These are phyloP conservation scores for Ectobius pallidus DNA, from an alignment of 2,888 invertebrate genomes.

Conservation along the genomic window DNA sequence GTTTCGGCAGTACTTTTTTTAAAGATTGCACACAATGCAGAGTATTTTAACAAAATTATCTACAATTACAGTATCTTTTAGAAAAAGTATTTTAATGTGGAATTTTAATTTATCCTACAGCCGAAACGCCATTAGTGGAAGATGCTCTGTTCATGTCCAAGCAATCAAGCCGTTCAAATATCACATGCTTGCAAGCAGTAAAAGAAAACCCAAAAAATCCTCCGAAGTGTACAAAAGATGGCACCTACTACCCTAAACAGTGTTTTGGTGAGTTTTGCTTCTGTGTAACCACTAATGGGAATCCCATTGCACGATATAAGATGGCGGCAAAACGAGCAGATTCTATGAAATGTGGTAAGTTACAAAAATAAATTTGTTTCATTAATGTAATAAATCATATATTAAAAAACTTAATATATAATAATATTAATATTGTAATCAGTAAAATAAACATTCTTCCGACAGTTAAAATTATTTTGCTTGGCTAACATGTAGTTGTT, in stretches of 20 bases:
- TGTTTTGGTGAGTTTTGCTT: not conserved
- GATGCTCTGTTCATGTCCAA: not conserved
- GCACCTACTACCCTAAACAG: not conserved
- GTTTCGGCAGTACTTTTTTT: slow-evolving; percentile 41
- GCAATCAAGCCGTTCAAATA: not conserved
- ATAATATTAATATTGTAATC: no score
- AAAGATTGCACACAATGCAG: slow-evolving; percentile 39
- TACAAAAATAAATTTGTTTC: no score
- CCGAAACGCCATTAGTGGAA: not conserved
- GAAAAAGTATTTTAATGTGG: not conserved
- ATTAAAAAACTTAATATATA: no score
- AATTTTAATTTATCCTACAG: not conserved
- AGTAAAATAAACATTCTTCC: no score
- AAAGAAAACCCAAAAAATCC: not conserved
- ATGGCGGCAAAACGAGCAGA: no score
- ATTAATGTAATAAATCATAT: no score
- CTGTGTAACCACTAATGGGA: not conserved
- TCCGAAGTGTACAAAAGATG: not conserved
- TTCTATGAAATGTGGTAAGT: no score
- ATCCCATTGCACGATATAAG: not conserved
- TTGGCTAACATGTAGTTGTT: no score
- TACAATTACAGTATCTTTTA: no score
- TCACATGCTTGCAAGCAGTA: not conserved
- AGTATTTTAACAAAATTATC: no score
- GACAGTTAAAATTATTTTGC: no score